Percentiles rank a stretch among this genome's conserved stretches.
phyloP scores from a whole-genome alignment of 2,113 vertebrate genomes.

The Ammospiza nelsoni region DNA sequence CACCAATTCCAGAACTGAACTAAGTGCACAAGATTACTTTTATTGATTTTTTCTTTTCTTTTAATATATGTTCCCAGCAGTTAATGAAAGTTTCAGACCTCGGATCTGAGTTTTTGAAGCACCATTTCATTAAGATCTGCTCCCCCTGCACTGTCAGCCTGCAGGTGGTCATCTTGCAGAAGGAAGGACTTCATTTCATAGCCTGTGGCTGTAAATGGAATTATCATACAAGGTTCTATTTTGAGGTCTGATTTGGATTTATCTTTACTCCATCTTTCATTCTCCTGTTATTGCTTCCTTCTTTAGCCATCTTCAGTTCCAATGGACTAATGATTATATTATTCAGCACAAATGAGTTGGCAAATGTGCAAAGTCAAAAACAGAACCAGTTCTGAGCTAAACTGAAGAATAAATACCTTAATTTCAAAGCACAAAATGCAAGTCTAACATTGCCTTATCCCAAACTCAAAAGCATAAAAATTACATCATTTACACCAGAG shows the following conservation, averaged over 20 bases:
- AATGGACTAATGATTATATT: neutral
- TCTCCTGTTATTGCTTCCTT: neutral
- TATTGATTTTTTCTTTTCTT: neutral
- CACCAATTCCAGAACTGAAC: neutral
- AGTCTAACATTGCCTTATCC: neutral
- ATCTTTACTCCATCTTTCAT: neutral
- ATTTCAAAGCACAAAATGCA: neutral
- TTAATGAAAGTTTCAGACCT: neutral
- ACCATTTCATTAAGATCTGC: neutral
- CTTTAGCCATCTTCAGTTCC: neutral
- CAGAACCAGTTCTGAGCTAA: conserved; percentile 7
- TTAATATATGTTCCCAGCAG: neutral
- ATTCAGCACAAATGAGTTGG: neutral
- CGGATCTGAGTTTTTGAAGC: neutral
- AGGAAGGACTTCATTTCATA: neutral
- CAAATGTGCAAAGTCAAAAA: neutral
- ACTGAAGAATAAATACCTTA: neutral
- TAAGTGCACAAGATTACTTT: neutral
- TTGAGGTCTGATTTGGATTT: neutral
- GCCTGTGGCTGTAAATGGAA: neutral
- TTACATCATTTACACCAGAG: neutral
- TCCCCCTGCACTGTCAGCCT: neutral
- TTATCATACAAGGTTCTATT: neutral
- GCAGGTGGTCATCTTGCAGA: neutral
- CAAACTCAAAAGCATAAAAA: neutral